Evolutionary conservation across 2,113 vertebrate genomes (phyloP), one percentile per base, ranked within the genome.

Genomic region (Cyrtonyx montezumae): DNA sequence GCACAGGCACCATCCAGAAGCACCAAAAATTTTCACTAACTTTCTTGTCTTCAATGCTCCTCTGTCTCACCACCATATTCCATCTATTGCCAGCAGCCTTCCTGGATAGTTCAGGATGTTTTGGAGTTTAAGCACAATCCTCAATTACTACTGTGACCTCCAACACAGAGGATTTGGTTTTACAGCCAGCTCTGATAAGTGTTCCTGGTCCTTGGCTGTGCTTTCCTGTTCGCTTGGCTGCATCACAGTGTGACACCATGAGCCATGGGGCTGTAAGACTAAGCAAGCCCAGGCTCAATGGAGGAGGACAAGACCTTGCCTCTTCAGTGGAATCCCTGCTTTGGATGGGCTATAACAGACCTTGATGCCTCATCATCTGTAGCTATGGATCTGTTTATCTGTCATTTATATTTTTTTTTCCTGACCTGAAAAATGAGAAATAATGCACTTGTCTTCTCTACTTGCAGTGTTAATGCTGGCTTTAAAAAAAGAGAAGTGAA

Each of bases 61-160:
- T 80, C 42, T 80, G 18, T 83, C 42, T 94, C 25, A 8, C 22
- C 19, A 28, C n/a, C 28, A 48, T 61, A 56, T 68, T 87, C 71
- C 65, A 48, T 37, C 71, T 42, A 17, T 15, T 75, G 15, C 43
- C 71, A 83, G 71, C 84, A 87, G 70, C 55, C 58, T 83, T 63
- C 69, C 69, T 81, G 87, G 49, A n/a, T 45, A 55, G 48, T 49
- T 36, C 49, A 77, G 55, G 71, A 46, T 90, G 65, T 66, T 94
- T 62, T 59, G 65, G 68, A 78, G 49, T 58, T 42, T 93, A 62
- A 93, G 90, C 49, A 77, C 59, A 49, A 45, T 74, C 71, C 68
- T 85, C 79, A 70, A 2, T 85, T 85, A 48, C 40, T 74, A 8
- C 45, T 85, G 59, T 70, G 85, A 92, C 79, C 87, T 91, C 67